A percentile compares a stretch with the other conserved stretches of the same genome.
Conservation (phyloP, 1,140 invertebrate genomes). For the Diachasmimorpha longicaudata region DNA sequence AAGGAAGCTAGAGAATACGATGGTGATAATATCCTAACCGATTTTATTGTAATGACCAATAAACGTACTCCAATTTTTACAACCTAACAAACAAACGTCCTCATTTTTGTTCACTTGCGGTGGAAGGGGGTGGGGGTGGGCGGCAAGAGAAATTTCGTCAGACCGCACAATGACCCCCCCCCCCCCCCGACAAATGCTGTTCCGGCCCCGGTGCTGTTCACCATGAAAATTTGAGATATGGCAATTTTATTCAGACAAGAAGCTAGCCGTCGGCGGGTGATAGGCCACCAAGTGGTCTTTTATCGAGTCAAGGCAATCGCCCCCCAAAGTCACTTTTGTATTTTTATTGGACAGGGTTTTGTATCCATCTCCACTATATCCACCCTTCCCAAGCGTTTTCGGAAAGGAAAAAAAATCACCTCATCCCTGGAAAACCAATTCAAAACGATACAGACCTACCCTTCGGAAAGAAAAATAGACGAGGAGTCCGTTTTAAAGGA, state of each 20-base stretch:
- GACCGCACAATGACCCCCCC: no score
- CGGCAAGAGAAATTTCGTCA: no score
- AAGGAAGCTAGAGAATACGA: no score
- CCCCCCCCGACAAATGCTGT: no score
- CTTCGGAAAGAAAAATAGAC: conserved; percentile 35
- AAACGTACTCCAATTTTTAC: no score
- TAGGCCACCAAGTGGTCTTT: conserved; percentile 46
- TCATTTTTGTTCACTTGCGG: no score
- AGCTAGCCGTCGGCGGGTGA: conserved; percentile 34
- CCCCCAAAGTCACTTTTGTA: background rate
- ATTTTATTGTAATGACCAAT: no score
- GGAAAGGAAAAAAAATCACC: conserved; percentile 18
- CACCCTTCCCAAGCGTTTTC: background rate
- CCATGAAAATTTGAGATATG: conserved; percentile 19
- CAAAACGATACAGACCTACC: conserved; percentile 39
- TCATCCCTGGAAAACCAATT: conserved; percentile 46
- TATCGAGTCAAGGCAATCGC: conserved; percentile 45
- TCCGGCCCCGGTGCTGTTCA: no score
- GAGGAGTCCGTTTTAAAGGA: conserved; percentile 45
- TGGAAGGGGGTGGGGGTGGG: no score
- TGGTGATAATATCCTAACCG: no score
- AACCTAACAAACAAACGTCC: no score
- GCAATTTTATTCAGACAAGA: conserved; percentile 29
- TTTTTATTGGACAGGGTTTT: background rate
- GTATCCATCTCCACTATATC: background rate